A percentile compares a stretch with the other conserved stretches of the same genome.
These are phyloP conservation scores for Holothuria glaberrima DNA, from an alignment of 35 echinoderm and acorn worm species.

Conservation along the genomic window DNA sequence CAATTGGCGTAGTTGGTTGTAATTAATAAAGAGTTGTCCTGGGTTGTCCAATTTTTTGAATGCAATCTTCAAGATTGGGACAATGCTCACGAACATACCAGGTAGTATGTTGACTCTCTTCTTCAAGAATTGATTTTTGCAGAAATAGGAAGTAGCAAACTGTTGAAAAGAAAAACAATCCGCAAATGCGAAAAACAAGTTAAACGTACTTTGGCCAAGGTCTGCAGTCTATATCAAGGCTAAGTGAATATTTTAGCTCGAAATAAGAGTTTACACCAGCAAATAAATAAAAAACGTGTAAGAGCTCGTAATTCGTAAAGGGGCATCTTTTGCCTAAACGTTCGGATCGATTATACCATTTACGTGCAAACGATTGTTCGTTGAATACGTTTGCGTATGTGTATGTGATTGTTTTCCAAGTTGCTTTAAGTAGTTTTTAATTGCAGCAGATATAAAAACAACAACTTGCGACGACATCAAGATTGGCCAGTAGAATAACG, in stretches of 20 bases:
- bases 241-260: background rate
- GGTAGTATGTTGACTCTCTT: background rate
- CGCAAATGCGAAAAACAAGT: background rate
- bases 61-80: background rate
- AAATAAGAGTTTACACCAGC: background rate
- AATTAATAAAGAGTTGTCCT: background rate
- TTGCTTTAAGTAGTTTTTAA: too few species aligned
- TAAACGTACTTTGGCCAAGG: background rate
- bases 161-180: background rate
- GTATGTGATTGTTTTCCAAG: too few species aligned
- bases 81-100: background rate
- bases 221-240: background rate
- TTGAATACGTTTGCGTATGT: too few species aligned
- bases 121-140: slow-evolving; percentile 14
- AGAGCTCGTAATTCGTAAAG: background rate
- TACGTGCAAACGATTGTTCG: too few species aligned
- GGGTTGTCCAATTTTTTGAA: background rate
- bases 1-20: slow-evolving; percentile 1
- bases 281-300: background rate
- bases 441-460: too few species aligned
- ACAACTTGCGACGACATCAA: too few species aligned
- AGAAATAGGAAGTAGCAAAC: slow-evolving; percentile 23
- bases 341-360: too few species aligned
- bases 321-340: background rate
- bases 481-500: too few species aligned